A percentile compares a stretch with the other conserved stretches of the same genome.
These are phyloP conservation scores for Sepiola atlantica DNA, from an alignment of 2,888 invertebrate genomes.

Conservation along the genomic window DNA sequence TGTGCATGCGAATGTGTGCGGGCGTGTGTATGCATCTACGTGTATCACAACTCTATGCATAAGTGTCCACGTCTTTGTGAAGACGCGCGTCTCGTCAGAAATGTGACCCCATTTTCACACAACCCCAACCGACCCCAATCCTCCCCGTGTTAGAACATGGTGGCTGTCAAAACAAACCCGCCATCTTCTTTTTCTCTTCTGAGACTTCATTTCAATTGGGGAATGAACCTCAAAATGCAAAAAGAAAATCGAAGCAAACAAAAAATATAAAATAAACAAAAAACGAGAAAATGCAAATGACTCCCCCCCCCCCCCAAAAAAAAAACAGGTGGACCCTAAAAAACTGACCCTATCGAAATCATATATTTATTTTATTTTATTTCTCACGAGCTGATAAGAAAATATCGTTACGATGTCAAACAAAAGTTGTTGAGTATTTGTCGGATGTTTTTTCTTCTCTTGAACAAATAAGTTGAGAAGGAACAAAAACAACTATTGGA, in stretches of 20 bases:
- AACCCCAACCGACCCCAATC: neutral
- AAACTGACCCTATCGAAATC: neutral
- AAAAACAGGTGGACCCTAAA: neutral
- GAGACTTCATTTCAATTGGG: neutral
- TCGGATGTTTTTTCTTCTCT: too few species aligned
- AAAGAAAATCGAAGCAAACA: too few species aligned
- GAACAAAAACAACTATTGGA: too few species aligned
- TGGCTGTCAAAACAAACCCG: neutral
- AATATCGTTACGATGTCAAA: neutral
- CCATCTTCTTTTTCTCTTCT: neutral
- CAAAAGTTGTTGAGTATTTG: neutral
- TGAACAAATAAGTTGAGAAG: too few species aligned
- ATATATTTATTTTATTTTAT: neutral
- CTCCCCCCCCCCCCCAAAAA: neutral
- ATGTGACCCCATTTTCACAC: neutral
- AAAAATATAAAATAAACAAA: too few species aligned
- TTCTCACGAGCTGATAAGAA: neutral
- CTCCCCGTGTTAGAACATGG: neutral
- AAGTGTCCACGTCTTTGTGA: neutral
- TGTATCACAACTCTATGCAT: neutral
- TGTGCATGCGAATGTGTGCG: neutral
- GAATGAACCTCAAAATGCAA: too few species aligned
- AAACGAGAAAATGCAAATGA: too few species aligned
- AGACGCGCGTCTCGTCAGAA: neutral
- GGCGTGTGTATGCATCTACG: neutral